phyloP scores from a whole-genome alignment of 2,888 invertebrate species.

The Brenthis hecate region DNA sequence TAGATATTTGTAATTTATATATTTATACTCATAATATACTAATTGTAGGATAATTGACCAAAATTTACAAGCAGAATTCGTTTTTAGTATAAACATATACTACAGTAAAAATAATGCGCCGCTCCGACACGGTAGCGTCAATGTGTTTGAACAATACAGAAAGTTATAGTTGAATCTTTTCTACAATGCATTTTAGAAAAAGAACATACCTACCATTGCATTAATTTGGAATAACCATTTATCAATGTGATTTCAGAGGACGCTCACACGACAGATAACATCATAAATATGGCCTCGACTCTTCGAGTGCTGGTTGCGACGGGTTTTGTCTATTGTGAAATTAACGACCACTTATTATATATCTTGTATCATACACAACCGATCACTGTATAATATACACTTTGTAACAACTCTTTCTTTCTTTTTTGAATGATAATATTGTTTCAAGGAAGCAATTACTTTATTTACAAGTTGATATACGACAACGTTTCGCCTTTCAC shows the following conservation, averaged over 20 bases:
- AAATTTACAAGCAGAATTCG: not conserved
- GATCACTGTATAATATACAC: conserved; percentile 65
- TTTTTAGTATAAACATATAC: conserved; percentile 30
- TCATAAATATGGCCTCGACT: conserved; percentile 86
- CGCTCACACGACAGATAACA: conserved; percentile 82
- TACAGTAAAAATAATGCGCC: conserved; percentile 68
- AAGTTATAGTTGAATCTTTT: conserved; percentile 48
- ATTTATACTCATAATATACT: conserved; percentile 1
- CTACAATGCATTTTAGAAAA: conserved; percentile 47
- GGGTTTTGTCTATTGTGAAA: conserved; percentile 81
- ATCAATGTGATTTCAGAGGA: conserved; percentile 77
- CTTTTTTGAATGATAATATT: conserved; percentile 52
- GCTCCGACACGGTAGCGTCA: conserved; percentile 75
- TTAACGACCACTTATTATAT: conserved; percentile 64
- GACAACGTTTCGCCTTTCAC: conserved; percentile 85
- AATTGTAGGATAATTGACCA: not conserved
- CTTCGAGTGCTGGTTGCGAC: conserved; percentile 78
- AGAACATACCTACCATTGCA: conserved; percentile 79
- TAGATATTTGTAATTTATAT: not conserved
- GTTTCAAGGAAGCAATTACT: conserved; percentile 65
- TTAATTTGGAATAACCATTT: conserved; percentile 67
- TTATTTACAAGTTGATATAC: conserved; percentile 79
- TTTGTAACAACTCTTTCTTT: conserved; percentile 52
- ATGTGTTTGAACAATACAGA: conserved; percentile 68
- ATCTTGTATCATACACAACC: conserved; percentile 56